Base-by-base conservation (phyloP, 2,797 vertebrate species). In the Microctenopoma stevenorrisi region DNA sequence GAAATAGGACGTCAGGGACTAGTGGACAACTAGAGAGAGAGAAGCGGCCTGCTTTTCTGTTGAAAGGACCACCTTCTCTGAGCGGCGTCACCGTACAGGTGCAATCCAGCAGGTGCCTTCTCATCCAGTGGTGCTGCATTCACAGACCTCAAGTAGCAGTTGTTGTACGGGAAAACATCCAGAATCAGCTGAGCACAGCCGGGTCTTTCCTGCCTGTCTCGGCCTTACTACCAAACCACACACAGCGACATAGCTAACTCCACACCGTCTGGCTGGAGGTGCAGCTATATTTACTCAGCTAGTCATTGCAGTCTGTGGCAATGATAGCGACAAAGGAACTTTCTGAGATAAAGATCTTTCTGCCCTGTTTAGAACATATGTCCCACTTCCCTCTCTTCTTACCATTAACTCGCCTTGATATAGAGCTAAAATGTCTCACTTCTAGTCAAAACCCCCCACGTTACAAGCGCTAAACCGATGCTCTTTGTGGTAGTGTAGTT, bases 291-390 rank as follows among this genome's bases (percentile, higher is more conserved):
- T 84, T 88, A 81, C 30, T 30, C 37, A 26, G 28, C 54, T 57
- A 57, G 66, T 79, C 43, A 26, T 13, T 38, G 25, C 64, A 60
- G 73, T 64, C 66, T 79, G 62, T 66, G 43, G 56, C 7, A 12
- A 51, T 57, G 63, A 55, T 72, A 37, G 53, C 37, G 68, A 43
- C 52, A 79, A 78, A 82, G 78, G 89, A 84, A 86, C 82, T 48
- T 76, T 74, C 46, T 40, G 30, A 78, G 89, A 90, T 89, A 86
- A 76, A 86, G 68, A 88, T 88, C 89, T 88, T 54, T 81, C 46
- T 76, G 51, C 58, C 28, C 7, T 68, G 70, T 77, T 81, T 66
- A 67, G 62, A 79, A 63, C 67, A 69, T n/a, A 64, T 46, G 74
- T 85, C 78, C 82, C 66, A 88, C 86, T 90, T 90, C 86, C 80